A percentile compares a stretch with the other conserved stretches of the same genome.
Evolutionary conservation across 1,140 invertebrate species (phyloP).

Genomic region (Hyles euphorbiae): DNA sequence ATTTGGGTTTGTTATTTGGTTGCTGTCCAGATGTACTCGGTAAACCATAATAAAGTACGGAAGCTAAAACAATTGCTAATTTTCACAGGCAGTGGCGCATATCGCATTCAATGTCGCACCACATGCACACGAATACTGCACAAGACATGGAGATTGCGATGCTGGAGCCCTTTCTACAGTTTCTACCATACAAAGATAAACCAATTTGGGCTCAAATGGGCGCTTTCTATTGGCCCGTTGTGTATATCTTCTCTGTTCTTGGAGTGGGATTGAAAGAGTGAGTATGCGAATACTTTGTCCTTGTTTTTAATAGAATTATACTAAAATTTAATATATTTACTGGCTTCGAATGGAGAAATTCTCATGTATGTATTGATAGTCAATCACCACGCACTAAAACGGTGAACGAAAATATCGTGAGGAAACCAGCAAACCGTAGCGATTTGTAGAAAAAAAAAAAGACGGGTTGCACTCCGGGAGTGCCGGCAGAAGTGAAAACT

Average conservation of each 20-base stretch:
- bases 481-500: no score
- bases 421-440: no score
- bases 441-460: no score
- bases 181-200: conserved; percentile 46
- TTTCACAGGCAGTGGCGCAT: conserved; percentile 84
- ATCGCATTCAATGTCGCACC: conserved; percentile 87
- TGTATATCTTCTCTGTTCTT: conserved; percentile 35
- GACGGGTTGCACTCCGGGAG: no score
- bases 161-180: conserved; percentile 79
- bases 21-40: no score
- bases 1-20: no score
- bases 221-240: conserved; percentile 51
- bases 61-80: conserved; percentile 11
- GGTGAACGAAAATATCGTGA: no score
- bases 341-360: neutral
- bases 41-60: neutral
- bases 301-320: neutral
- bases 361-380: neutral
- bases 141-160: conserved; percentile 84
- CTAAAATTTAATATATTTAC: neutral
- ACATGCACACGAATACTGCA: conserved; percentile 87
- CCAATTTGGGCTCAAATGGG: conserved; percentile 53
- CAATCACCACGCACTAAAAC: no score
- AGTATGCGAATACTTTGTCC: conserved; percentile 21
- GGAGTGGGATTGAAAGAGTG: conserved; percentile 41